A percentile compares a stretch with the other conserved stretches of the same genome.
Conservation (phyloP, 2,888 invertebrate species). For the Allygus modestus region DNA sequence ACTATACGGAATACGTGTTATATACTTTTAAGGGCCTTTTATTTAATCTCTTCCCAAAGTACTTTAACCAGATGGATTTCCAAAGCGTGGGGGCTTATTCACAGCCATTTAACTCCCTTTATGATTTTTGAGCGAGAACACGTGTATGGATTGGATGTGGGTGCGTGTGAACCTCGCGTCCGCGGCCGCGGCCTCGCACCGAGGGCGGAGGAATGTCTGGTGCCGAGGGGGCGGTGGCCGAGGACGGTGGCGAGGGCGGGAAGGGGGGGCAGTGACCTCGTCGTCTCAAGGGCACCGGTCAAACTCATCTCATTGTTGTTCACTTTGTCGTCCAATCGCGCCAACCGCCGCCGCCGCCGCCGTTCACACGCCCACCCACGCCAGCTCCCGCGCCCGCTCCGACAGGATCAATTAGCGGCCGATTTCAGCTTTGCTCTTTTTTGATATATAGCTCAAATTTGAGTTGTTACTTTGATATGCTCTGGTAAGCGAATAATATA, state of each 20-base stretch:
- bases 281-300: slow-evolving; percentile 35
- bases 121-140: too few relatives aligned
- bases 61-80: too few relatives aligned
- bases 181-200: not conserved
- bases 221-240: not conserved
- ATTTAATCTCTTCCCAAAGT: too few relatives aligned
- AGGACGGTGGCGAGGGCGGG: too few relatives aligned
- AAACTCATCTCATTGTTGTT: slow-evolving; percentile 35
- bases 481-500: too few relatives aligned
- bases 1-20: too few relatives aligned
- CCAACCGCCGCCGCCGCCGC: not conserved
- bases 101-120: too few relatives aligned
- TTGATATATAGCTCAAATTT: too few relatives aligned
- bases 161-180: slow-evolving; percentile 11
- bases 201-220: slow-evolving; percentile 13
- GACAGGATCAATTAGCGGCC: not conserved
- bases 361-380: not conserved
- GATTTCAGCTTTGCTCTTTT: not conserved
- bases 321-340: slow-evolving; percentile 51
- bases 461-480: too few relatives aligned
- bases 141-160: not conserved
- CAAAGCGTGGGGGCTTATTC: too few relatives aligned
- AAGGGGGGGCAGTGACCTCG: slow-evolving; percentile 12
- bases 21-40: too few relatives aligned
- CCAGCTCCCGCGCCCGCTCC: too few relatives aligned